These are phyloP conservation scores for Rhagium mordax DNA, from an alignment of 2,888 invertebrate genomes.

Conservation along the genomic window DNA sequence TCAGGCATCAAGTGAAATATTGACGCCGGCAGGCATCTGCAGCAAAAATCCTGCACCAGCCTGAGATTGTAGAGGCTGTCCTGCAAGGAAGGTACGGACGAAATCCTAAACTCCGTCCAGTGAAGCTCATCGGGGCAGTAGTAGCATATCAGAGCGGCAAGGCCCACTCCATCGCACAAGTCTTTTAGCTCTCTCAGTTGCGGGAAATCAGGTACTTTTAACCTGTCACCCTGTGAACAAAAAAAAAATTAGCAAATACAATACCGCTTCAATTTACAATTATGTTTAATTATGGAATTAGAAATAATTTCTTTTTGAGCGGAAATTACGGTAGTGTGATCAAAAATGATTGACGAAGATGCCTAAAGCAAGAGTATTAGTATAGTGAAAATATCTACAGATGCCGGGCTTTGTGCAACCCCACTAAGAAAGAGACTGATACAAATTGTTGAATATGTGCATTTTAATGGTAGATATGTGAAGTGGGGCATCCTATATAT, in stretches of 20 bases:
- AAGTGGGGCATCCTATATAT: too few species aligned
- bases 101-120: slow-evolving; percentile 78
- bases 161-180: slow-evolving; percentile 91
- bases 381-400: too few species aligned
- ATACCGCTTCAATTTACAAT: too few species aligned
- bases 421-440: too few species aligned
- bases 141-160: slow-evolving; percentile 90
- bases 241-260: not conserved
- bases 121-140: slow-evolving; percentile 89
- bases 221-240: slow-evolving; percentile 72
- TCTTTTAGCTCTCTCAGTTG: slow-evolving; percentile 86
- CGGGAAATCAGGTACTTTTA: slow-evolving; percentile 77
- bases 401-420: too few species aligned
- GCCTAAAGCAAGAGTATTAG: too few species aligned
- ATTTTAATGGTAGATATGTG: too few species aligned
- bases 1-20: slow-evolving; percentile 97
- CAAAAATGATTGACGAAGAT: not conserved
- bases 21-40: slow-evolving; percentile 86
- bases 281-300: too few species aligned
- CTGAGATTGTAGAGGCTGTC: slow-evolving; percentile 94
- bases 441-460: too few species aligned
- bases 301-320: not conserved
- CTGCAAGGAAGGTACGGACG: slow-evolving; percentile 83
- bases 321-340: not conserved
- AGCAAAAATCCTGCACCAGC: slow-evolving; percentile 90